These are phyloP conservation scores for Apotomis capreana DNA, from an alignment of 2,888 invertebrate genomes.

Conservation along the genomic window DNA sequence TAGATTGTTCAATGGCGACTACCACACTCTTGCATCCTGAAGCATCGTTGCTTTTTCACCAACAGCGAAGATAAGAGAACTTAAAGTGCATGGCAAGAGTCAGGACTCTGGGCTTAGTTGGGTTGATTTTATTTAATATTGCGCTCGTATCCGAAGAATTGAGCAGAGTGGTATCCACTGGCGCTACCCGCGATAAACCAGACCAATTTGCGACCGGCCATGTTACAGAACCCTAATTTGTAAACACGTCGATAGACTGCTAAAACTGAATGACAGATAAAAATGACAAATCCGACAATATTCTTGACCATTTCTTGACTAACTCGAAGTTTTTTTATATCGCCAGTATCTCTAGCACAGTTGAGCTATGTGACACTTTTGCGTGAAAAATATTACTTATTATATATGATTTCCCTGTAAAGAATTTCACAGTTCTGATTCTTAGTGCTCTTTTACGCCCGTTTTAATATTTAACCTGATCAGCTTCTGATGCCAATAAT, in stretches of 20 bases:
- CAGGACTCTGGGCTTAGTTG: background rate
- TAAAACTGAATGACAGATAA: background rate
- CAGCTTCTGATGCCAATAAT: no score
- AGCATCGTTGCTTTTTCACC: background rate
- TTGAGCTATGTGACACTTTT: no score
- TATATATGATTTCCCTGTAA: no score
- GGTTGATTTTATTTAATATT: constrained; percentile 10
- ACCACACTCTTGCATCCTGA: background rate
- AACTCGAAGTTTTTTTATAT: no score
- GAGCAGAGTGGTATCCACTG: constrained; percentile 22
- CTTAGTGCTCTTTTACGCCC: no score
- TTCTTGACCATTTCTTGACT: no score
- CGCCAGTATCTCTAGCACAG: no score
- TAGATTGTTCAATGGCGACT: no score
- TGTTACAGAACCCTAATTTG: background rate
- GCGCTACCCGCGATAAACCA: background rate
- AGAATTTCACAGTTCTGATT: no score
- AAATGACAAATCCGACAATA: no score
- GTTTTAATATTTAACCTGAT: no score
- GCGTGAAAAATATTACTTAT: no score
- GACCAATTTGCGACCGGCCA: constrained; percentile 2
- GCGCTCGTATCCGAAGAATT: constrained; percentile 7
- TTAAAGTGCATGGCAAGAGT: background rate
- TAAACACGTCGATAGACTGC: background rate
- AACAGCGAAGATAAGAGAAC: background rate